Conservation (phyloP, 2,113 vertebrate species). For the Gallinago undulata region DNA sequence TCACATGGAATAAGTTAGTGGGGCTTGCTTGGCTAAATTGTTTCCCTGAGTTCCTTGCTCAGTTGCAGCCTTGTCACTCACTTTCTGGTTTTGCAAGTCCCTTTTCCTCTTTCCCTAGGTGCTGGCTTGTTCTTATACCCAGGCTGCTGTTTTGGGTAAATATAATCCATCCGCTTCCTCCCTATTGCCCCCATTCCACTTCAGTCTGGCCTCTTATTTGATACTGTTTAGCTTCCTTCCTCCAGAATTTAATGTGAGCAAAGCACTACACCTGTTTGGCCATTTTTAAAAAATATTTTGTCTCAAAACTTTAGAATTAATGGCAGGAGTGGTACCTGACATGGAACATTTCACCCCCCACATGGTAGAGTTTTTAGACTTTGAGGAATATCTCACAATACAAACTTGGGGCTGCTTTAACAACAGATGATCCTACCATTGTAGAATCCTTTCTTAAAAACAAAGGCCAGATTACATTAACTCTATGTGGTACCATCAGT, state of each 20-base stretch:
- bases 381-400: background rate
- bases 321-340: background rate
- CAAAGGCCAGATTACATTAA: background rate
- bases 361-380: background rate
- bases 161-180: background rate
- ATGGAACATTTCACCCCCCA: background rate
- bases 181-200: background rate
- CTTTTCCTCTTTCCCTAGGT: background rate
- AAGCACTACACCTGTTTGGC: background rate
- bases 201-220: background rate
- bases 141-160: background rate
- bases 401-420: background rate
- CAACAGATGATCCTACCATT: background rate
- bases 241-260: background rate
- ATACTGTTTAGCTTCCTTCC: slow-evolving; percentile 25
- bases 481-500: background rate
- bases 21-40: background rate
- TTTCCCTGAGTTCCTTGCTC: background rate
- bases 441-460: background rate
- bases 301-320: background rate
- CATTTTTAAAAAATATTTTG: background rate
- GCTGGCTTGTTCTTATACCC: background rate
- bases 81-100: background rate
- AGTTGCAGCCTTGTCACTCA: background rate
- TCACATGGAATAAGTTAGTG: background rate